Base-by-base conservation (phyloP, 2,113 vertebrate genomes). In the Ictalurus punctatus region DNA sequence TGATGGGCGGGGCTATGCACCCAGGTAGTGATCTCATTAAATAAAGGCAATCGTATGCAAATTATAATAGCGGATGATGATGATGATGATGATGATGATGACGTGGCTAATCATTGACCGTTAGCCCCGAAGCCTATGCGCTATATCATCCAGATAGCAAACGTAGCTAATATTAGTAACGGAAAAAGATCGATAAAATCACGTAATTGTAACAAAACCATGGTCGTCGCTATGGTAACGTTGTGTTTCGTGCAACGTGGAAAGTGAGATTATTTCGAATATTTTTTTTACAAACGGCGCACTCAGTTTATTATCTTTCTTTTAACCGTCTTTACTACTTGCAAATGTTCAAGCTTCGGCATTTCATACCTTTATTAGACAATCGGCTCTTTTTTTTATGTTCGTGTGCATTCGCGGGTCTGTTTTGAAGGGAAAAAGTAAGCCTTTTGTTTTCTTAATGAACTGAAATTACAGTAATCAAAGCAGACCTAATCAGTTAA, bases 391-490 rank as follows among this genome's bases (percentile, higher is more conserved):
- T 48, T 48, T 44, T 40, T 13, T 48, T 44, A 19, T 3, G 9
- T 4, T 30, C 21, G 54, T 14, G 2, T 56, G 54, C 27, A 14
- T 67, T 67, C 14, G 12, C 0, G 12, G 13, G 65, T 37, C 5
- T 34, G 3, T 12, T 67, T 71, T 67, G 12, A 23, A 34, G 30
- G 7, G 16, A 21, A 34, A 58, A 59, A 23, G 1, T 3, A 59
- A 34, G 16, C 52, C 30, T 58, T 58, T 34, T 81, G 27, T 81
- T 34, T 59, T 34, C 17, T 59, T 58, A 82, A 59, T 82, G 79
- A 58, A 58, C 52, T 58, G 54, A 82, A 82, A 82, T 82, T 30
- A 82, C n/a, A 82, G 79, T 59, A 34, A 82, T 82, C 79, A 59
- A 21, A 82, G 79, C 79, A 58, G 48, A 14, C 14, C 16, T 82